A percentile compares a stretch with the other conserved stretches of the same genome.
These are phyloP conservation scores for Oscheius onirici DNA, from an alignment of 2,888 invertebrate species.

Conservation along the genomic window DNA sequence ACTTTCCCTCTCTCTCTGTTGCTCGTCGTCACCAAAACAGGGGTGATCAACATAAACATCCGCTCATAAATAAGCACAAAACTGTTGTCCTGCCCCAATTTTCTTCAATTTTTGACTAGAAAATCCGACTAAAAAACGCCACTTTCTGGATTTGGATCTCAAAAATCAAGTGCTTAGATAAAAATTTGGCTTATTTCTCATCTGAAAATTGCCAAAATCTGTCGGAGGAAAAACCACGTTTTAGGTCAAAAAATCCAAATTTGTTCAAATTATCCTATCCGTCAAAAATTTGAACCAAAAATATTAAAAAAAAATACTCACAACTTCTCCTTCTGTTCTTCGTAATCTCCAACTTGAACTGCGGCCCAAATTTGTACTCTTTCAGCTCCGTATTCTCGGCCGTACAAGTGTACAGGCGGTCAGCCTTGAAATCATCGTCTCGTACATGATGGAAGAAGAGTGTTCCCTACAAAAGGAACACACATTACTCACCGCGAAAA, in stretches of 20 bases:
- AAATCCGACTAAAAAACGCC: too few relatives aligned
- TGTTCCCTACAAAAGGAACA: slow-evolving; percentile 62
- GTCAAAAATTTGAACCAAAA: background rate
- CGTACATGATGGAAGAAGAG: slow-evolving; percentile 71
- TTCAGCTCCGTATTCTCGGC: slow-evolving; percentile 71
- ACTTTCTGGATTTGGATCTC: too few relatives aligned
- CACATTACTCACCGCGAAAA: slow-evolving; percentile 26
- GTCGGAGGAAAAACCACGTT: too few relatives aligned
- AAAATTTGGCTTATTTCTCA: too few relatives aligned
- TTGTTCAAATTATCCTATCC: background rate
- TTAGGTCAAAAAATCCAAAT: background rate
- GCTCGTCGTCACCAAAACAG: too few relatives aligned
- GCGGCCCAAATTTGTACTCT: slow-evolving; percentile 72
- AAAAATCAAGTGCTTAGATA: too few relatives aligned
- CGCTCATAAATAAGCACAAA: too few relatives aligned
- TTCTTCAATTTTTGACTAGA: too few relatives aligned
- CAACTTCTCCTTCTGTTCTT: slow-evolving; percentile 54
- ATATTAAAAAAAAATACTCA: slow-evolving; percentile 41
- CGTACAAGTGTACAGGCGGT: slow-evolving; percentile 70
- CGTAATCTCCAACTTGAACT: slow-evolving; percentile 62
- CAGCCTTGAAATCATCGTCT: slow-evolving; percentile 69
- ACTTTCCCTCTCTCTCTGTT: too few relatives aligned
- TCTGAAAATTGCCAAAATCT: too few relatives aligned
- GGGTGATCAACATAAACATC: too few relatives aligned
- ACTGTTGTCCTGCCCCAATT: too few relatives aligned